phyloP scores from a whole-genome alignment of 2,113 vertebrate species.

The Gnathonemus longibarbis region DNA sequence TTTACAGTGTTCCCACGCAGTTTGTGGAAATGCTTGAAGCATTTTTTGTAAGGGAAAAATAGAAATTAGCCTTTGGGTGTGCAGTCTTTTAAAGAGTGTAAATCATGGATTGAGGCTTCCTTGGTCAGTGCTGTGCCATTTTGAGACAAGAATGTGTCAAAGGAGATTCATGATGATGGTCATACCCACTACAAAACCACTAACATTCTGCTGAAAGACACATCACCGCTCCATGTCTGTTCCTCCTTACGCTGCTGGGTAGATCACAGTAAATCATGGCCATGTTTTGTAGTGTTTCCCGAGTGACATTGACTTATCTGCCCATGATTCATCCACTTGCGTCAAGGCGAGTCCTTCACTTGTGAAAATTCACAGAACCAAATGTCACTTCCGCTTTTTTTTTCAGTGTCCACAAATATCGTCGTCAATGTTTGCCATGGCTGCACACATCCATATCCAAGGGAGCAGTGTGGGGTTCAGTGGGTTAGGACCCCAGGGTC shows the following conservation, averaged over 20 bases:
- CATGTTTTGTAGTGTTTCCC: not conserved
- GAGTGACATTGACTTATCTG: not conserved
- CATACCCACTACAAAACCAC: not conserved
- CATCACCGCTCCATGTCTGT: not conserved
- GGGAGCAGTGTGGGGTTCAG: not conserved
- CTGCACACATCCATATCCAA: not conserved
- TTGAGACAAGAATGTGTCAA: not conserved
- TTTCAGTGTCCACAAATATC: not conserved
- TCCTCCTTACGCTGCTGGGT: not conserved
- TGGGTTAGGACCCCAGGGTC: not conserved
- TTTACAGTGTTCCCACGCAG: not conserved
- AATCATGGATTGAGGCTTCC: not conserved
- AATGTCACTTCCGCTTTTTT: not conserved
- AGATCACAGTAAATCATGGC: not conserved
- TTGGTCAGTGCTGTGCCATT: not conserved
- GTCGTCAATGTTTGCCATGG: not conserved
- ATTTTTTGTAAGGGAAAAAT: not conserved
- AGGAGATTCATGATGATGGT: not conserved
- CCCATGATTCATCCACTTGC: not conserved
- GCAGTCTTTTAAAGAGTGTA: not conserved
- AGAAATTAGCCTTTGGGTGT: not conserved
- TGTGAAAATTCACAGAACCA: constrained; percentile 11
- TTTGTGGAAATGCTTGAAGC: not conserved
- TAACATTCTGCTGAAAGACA: constrained; percentile 1
- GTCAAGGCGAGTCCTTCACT: not conserved